A percentile compares a stretch with the other conserved stretches of the same genome.
Conservation (phyloP, 2,113 vertebrate species). For the Pongo abelii region DNA sequence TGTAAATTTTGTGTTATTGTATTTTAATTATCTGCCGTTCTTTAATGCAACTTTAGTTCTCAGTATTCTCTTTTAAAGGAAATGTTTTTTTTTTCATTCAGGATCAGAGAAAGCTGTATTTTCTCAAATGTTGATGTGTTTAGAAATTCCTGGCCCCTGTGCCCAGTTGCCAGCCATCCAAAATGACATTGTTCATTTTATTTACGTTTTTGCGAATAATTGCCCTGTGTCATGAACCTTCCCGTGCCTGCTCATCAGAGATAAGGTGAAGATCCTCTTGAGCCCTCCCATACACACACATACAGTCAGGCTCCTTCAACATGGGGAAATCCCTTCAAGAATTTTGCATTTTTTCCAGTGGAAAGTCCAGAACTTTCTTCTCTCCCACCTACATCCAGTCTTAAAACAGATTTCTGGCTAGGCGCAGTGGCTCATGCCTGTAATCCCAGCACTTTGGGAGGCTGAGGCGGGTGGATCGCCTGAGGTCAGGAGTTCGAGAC, state of each 20-base stretch:
- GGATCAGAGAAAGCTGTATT: background rate
- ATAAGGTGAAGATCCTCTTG: rapidly evolving
- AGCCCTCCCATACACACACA: rapidly evolving
- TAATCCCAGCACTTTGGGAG: no score
- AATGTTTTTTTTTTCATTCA: background rate
- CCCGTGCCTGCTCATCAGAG: rapidly evolving
- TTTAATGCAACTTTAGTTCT: background rate
- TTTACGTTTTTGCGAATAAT: rapidly evolving
- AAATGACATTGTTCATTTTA: rapidly evolving
- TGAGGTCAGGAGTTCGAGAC: no score
- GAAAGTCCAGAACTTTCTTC: background rate
- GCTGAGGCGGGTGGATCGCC: no score
- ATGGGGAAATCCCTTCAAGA: rapidly evolving
- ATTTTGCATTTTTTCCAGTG: background rate
- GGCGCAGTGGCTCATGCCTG: no score
- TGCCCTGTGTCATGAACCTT: background rate
- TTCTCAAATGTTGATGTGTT: background rate
- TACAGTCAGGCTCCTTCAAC: background rate
- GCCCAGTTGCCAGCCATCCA: rapidly evolving
- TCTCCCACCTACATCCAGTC: background rate
- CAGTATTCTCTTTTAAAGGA: background rate
- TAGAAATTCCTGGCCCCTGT: background rate
- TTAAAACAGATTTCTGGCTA: no score
- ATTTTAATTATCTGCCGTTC: background rate
- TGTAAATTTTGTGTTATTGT: rapidly evolving